Conservation (phyloP, 2,888 invertebrate genomes). For the Idaea biselata region DNA sequence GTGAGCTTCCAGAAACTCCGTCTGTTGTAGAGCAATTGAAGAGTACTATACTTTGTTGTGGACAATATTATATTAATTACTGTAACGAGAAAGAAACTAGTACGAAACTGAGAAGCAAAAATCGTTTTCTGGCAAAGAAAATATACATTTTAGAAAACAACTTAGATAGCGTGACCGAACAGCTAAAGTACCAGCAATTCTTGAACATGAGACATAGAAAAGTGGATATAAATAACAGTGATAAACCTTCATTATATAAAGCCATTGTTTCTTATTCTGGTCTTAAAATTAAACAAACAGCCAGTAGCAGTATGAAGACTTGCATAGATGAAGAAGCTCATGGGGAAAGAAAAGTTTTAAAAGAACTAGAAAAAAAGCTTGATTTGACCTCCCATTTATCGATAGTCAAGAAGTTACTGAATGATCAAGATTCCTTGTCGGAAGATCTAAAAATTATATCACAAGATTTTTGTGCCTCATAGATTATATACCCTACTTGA, state of each 20-base stretch:
- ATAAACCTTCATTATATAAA: slow-evolving; percentile 4
- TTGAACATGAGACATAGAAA: slow-evolving; percentile 34
- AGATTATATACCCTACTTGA: slow-evolving; percentile 4
- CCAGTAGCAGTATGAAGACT: not conserved
- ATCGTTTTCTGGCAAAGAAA: slow-evolving; percentile 50
- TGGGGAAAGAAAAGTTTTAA: not conserved
- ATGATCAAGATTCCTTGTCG: slow-evolving; percentile 50
- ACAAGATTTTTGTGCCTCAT: slow-evolving; percentile 19
- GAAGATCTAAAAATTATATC: slow-evolving; percentile 45
- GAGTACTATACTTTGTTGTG: slow-evolving; percentile 48
- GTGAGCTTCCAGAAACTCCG: slow-evolving; percentile 32
- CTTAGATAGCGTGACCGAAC: slow-evolving; percentile 35
- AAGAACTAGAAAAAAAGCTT: slow-evolving; percentile 20
- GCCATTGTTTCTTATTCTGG: slow-evolving; percentile 12
- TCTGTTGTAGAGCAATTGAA: slow-evolving; percentile 43
- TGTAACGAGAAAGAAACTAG: slow-evolving; percentile 42
- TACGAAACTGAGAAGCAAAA: slow-evolving; percentile 46
- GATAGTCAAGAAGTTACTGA: slow-evolving; percentile 47
- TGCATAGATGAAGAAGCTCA: not conserved
- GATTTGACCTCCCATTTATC: slow-evolving; percentile 48
- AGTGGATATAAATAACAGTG: slow-evolving; percentile 11
- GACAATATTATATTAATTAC: slow-evolving; percentile 51
- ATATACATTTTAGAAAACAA: slow-evolving; percentile 46
- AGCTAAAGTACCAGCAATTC: slow-evolving; percentile 38
- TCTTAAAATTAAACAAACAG: slow-evolving; percentile 15